Evolutionary conservation across 2,113 vertebrate species (phyloP), one percentile per base, ranked within the genome.

Genomic region (Pseudolaguvia tuberculata): DNA sequence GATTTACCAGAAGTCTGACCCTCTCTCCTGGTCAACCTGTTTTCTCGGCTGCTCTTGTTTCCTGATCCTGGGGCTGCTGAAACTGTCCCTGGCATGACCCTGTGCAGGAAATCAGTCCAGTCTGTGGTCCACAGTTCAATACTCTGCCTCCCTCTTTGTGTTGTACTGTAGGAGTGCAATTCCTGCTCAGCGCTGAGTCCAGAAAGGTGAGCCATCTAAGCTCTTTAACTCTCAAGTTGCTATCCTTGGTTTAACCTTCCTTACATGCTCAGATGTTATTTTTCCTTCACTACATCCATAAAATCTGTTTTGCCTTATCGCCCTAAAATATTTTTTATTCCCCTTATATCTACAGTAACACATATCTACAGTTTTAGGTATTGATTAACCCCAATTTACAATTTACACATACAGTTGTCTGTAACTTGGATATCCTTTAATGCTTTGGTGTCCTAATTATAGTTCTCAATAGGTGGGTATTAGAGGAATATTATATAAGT

Each of bases 131-230:
- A 83, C 77, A 78, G 76, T 65, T 72, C 55, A 85, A 75, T 53
- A 87, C 77, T 15, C 66, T 71, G 62, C 63, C 73, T 42, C 58
- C 27, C 79, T 69, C 52, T 74, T 55, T 42, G 65, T 55, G 29
- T 10, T 31, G 70, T 27, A 18, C 56, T 62, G 39, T 58, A 27
- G 56, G 53, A 66, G 42, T 68, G 48, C 62, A 56, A 51, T 50
- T 70, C 27, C 47, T 42, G 47, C 48, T 61, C 23, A 80, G 84
- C 69, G 73, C 81, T 87, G 89, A 91, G 91, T 91, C 91, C 91
- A 91, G 88, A 91, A 87, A 94, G 90, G 92, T 92, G 92, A 92
- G 92, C 92, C 86, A 88, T 90, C 90, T 89, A 87, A 88, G 85
- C 70, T 66, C 76, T 70, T 72, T 71, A 82, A 80, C 84, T 78